Evolutionary conservation across 2,113 vertebrate genomes (phyloP).

Genomic region (Dunckerocampus dactyliophorus): DNA sequence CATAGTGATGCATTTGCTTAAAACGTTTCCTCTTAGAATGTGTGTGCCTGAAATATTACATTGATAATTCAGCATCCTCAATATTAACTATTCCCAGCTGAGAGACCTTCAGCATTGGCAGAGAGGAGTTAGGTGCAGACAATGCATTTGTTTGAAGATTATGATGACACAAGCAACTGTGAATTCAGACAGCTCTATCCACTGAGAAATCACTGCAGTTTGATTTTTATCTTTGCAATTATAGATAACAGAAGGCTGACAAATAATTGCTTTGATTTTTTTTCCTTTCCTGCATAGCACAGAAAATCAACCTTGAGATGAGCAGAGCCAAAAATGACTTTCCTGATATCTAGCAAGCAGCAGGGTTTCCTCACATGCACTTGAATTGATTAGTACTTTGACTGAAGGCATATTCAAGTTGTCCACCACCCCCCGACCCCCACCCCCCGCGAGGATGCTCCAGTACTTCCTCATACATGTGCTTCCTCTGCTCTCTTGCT

Average conservation of each 20-base stretch:
- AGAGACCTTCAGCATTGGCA: slow-evolving; percentile 19
- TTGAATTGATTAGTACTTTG: slow-evolving; percentile 72
- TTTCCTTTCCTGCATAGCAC: slow-evolving; percentile 37
- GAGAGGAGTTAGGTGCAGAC: slow-evolving; percentile 13
- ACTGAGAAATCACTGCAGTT: slow-evolving; percentile 62
- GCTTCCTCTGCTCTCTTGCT: slow-evolving; percentile 53
- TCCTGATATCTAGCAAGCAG: slow-evolving; percentile 68
- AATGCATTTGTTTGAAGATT: slow-evolving; percentile 56
- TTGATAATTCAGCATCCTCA: slow-evolving; percentile 6
- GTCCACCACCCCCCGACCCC: slow-evolving; percentile 65
- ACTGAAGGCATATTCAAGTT: slow-evolving; percentile 73
- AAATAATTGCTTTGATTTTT: slow-evolving; percentile 66
- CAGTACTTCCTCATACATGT: slow-evolving; percentile 54
- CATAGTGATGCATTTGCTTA: slow-evolving; percentile 12
- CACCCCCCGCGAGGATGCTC: slow-evolving; percentile 57
- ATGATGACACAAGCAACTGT: slow-evolving; percentile 57
- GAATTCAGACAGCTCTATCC: slow-evolving; percentile 57
- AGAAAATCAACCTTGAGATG: slow-evolving; percentile 65
- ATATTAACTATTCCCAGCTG: slow-evolving; percentile 13
- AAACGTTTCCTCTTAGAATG: background rate
- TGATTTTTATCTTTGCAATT: slow-evolving; percentile 69
- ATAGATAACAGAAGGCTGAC: slow-evolving; percentile 62
- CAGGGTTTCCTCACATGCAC: slow-evolving; percentile 65
- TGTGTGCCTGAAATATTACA: slow-evolving; percentile 1
- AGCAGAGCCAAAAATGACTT: slow-evolving; percentile 63